Conservation (phyloP, 2,797 vertebrate species). For the Morelia viridis region DNA sequence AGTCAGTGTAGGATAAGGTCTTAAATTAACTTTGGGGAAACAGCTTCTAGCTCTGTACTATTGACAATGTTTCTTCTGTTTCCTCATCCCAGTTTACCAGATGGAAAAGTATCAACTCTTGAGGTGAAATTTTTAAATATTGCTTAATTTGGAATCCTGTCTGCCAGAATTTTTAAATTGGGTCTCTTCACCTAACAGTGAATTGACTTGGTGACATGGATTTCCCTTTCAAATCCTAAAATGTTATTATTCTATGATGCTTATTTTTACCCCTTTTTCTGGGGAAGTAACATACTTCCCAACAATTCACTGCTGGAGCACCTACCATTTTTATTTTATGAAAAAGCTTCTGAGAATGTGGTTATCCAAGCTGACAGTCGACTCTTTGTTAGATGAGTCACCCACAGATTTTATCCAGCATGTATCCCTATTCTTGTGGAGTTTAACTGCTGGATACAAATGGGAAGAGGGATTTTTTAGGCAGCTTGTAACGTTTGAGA, state of each 20-base stretch:
- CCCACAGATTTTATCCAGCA: background rate
- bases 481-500: background rate
- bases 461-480: background rate
- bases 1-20: background rate
- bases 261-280: background rate
- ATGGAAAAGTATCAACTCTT: background rate
- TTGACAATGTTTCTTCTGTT: background rate
- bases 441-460: background rate
- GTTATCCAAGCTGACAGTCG: background rate
- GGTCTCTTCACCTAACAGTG: background rate
- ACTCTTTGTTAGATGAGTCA: background rate
- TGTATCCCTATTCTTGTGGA: background rate
- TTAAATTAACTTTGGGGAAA: background rate
- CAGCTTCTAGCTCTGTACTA: background rate
- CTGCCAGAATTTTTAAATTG: background rate
- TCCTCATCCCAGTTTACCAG: background rate
- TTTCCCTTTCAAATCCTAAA: background rate
- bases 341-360: background rate
- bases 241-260: background rate
- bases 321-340: background rate
- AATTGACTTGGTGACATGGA: too few relatives aligned
- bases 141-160: background rate
- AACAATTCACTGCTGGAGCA: background rate
- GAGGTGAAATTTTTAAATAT: background rate
- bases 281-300: background rate